Base-by-base conservation (phyloP, 2,888 invertebrate genomes). In the Amorpha juglandis region DNA sequence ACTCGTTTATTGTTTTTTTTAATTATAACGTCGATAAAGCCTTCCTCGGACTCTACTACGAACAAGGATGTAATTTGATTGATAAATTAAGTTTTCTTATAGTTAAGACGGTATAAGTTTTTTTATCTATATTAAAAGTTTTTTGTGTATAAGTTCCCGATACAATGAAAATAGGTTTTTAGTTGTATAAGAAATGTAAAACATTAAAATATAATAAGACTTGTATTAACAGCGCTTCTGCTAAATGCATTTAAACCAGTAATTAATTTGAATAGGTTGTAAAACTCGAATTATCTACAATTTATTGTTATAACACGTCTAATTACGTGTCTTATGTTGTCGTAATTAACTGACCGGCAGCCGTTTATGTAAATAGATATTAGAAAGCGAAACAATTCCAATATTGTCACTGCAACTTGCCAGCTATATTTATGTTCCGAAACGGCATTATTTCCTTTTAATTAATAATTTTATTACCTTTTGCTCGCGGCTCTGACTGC, bases 301-400 rank as follows among this genome's bases (percentile, higher is more conserved):
- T 58, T 55, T 42, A 42, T 21, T 58, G 12, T 42, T 42, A 42
- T 16, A 38, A 19, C 38, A 58, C 58, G 58, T 11, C 16, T 42
- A 58, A 42, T 58, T 58, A 58, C 58, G 58, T 42, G 58, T 21
- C 42, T 42, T 58, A 42, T 7, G 42, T 42, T 11, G 16, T 38
- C 9, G 38, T 19, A 58, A 42, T 58, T 35, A 58, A 58, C n/a
- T 38, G 6, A 19, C 19, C 77, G 68, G 58, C 19, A 42, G 58
- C 35, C 14, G 53, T 58, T 58, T 58, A 58, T 58, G 58, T 19
- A 58, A 58, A 35, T 33, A 14, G 16, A 19, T 19, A 16, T 6
- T 9, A 19, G 58, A 58, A 58, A 58, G 58, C 58, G 19, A 38
- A 42, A 58, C 9, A 42, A 38, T 3, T 16, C 19, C 1, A 58